Evolutionary conservation across 2,888 invertebrate species (phyloP), one percentile per base, ranked within the genome.

Genomic region (Pachycephus smyrnensis): DNA sequence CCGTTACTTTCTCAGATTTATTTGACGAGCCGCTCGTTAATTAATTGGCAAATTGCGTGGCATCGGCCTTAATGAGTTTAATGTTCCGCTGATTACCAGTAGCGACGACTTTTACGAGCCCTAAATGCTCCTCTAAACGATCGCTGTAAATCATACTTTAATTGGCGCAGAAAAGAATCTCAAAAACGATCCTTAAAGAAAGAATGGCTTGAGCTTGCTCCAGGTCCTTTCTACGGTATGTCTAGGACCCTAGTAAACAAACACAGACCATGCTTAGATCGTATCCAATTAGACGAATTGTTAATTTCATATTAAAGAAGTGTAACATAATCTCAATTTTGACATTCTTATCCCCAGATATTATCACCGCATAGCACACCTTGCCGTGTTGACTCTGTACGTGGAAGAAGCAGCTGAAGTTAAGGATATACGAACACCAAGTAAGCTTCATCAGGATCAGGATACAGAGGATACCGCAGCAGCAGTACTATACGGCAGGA

Each of bases 131-230:
- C 69, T 76, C 82, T 82, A 84, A 86, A 86, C 82, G 86, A 71
- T 84, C 83, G 81, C 80, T 83, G 84, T 87, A 87, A 87, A 87
- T 87, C 87, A 87, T 86, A 85, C 85, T 85, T 80, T 83, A 86
- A 86, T 86, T 83, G 85, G 81, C 77, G 77, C 68, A 11, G 55
- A 77, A 31, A 79, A 76, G 79, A 75, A 76, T 71, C 71, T 71
- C 31, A n/a, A 71, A 31, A 71, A 12, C 6, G 3, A 71, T 33
- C 31, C 31, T 23, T 12, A 15, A 31, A 71, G 68, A 15, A 31
- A 71, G 68, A 4, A 23, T n/a, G 71, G 6, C 12, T 23, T 55
- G 55, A 55, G 55, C 55, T 55, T 55, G 55, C 55, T 15, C 55
- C 9, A 15, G 55, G 23, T 55, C 55, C 55, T 55, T 23, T 55